These are phyloP conservation scores for Phrynocephalus guinanensis DNA, from an alignment of 2,797 vertebrate species.

Conservation along the genomic window DNA sequence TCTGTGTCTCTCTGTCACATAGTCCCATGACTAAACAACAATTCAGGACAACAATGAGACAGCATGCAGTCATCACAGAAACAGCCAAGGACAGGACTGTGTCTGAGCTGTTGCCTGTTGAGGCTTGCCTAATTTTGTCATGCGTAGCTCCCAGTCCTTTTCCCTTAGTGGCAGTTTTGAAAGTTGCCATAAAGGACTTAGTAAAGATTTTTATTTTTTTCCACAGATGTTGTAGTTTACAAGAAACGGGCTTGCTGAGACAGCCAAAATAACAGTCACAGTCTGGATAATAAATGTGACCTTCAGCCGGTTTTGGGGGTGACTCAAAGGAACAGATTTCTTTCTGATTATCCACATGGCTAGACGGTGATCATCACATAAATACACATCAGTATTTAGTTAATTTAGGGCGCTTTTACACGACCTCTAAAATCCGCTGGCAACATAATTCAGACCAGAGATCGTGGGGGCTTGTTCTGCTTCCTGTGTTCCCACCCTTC, in stretches of 20 bases:
- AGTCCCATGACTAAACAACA: background rate
- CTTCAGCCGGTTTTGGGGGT: constrained; percentile 4
- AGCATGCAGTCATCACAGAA: background rate
- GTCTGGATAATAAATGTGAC: constrained; percentile 6
- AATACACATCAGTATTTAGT: background rate
- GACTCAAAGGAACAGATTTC: constrained; percentile 4
- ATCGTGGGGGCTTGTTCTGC: too few species aligned
- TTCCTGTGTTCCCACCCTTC: too few species aligned
- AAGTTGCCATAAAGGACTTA: background rate
- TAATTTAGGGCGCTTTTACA: background rate
- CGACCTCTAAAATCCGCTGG: too few species aligned
- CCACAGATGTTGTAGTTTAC: too few species aligned
- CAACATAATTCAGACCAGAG: too few species aligned
- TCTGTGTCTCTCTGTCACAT: background rate
- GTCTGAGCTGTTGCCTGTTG: background rate
- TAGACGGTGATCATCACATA: background rate
- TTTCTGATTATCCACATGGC: background rate
- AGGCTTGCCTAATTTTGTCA: background rate
- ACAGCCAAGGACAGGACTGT: background rate
- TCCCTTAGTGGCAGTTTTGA: background rate
- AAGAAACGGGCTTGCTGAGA: background rate
- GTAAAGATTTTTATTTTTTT: background rate
- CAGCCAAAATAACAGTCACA: background rate
- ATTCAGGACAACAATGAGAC: background rate
- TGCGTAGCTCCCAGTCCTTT: background rate